Evolutionary conservation across 2,888 invertebrate species (phyloP).

Genomic region (Linyphia triangularis): DNA sequence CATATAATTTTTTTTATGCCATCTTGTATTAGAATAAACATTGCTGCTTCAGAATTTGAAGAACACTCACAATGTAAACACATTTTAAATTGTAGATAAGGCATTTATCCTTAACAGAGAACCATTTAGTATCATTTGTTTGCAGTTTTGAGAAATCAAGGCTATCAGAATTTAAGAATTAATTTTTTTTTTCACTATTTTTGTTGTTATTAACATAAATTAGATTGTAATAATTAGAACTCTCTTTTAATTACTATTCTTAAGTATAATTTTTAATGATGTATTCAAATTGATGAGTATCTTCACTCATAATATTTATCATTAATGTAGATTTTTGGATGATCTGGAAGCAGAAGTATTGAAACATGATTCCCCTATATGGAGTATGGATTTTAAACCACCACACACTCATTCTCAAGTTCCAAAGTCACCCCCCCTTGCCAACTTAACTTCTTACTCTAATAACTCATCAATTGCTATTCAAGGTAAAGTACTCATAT

Average conservation of each 20-base stretch:
- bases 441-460: background rate
- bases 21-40: no score
- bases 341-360: conserved; percentile 93
- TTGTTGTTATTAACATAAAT: no score
- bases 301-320: background rate
- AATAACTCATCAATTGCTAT: background rate
- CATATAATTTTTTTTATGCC: no score
- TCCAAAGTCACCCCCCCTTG: background rate
- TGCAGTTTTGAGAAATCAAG: no score
- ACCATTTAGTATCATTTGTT: no score
- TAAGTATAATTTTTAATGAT: background rate
- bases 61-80: no score
- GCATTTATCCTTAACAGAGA: no score
- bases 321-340: conserved; percentile 85
- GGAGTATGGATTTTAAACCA: conserved; percentile 92
- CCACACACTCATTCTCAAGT: background rate
- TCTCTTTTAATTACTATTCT: background rate
- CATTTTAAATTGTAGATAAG: no score
- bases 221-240: background rate
- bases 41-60: no score
- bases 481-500: background rate
- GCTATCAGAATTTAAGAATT: background rate
- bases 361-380: conserved; percentile 91
- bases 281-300: background rate
- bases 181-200: background rate